phyloP scores from a whole-genome alignment of 35 echinoderm and acorn worm genomes.

The Eucidaris tribuloides region DNA sequence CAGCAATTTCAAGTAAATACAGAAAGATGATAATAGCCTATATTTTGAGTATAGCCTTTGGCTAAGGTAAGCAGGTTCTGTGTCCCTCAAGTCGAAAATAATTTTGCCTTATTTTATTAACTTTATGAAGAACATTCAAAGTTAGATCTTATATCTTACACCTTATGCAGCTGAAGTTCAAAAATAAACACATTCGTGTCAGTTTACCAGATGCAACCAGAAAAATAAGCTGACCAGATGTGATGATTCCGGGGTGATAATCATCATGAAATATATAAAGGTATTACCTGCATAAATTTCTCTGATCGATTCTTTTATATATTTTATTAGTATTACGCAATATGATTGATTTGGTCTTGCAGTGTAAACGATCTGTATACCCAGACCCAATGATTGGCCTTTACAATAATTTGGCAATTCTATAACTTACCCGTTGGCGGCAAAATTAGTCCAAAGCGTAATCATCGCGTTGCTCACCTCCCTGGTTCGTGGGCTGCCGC shows the following conservation, averaged over 20 bases:
- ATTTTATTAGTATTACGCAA: neutral
- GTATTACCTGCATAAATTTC: neutral
- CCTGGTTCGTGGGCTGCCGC: too few species aligned
- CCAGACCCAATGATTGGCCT: neutral
- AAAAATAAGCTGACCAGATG: too few species aligned
- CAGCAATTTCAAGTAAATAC: neutral
- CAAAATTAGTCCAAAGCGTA: constrained; percentile 19
- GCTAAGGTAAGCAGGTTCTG: neutral
- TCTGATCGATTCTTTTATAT: neutral
- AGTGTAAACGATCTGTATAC: neutral
- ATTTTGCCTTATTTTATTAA: too few species aligned
- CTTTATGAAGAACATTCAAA: too few species aligned
- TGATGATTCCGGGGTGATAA: too few species aligned
- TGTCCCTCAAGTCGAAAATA: neutral
- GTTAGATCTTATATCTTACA: too few species aligned
- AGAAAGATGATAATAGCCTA: neutral
- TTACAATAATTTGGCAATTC: neutral
- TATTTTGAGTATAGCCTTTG: neutral
- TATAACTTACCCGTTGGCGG: constrained; percentile 13
- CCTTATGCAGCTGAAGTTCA: too few species aligned
- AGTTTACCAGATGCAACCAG: too few species aligned
- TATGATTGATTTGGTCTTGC: neutral
- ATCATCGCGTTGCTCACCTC: neutral
- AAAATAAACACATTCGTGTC: too few species aligned
- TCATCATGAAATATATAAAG: too few species aligned